A percentile compares a stretch with the other conserved stretches of the same genome.
phyloP scores from a whole-genome alignment of 2,113 vertebrate species.

The Cebidichthys violaceus region DNA sequence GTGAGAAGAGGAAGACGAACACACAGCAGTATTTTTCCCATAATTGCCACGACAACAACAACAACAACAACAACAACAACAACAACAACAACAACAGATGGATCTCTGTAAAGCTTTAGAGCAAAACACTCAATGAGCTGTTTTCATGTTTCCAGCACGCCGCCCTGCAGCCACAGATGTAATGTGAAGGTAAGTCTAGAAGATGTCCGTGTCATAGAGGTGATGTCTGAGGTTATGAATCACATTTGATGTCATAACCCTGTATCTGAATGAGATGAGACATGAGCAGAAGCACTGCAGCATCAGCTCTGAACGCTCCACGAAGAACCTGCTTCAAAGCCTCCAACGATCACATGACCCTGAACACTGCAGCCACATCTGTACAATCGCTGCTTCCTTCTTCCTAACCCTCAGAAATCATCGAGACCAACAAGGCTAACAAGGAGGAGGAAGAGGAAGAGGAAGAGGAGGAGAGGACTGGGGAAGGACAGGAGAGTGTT shows the following conservation, averaged over 20 bases:
- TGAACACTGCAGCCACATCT: not conserved
- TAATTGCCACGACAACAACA: not conserved
- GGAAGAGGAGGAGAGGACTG: not conserved
- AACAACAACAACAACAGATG: not conserved
- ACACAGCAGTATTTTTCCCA: not conserved
- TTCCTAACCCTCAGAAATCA: not conserved
- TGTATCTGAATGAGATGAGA: not conserved
- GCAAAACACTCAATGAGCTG: not conserved
- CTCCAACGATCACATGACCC: not conserved
- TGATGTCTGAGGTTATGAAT: not conserved
- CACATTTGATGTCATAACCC: not conserved
- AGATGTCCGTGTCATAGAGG: not conserved
- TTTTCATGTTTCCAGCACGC: not conserved
- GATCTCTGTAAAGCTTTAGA: not conserved
- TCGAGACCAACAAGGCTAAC: not conserved
- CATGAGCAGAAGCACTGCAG: not conserved
- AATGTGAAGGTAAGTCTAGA: not conserved
- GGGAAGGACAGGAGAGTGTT: not conserved
- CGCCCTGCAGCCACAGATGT: not conserved
- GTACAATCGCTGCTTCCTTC: not conserved
- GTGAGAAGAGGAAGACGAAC: not conserved
- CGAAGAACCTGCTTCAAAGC: not conserved
- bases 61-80: not conserved
- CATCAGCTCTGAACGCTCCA: not conserved
- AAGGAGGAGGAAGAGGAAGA: not conserved